phyloP scores from a whole-genome alignment of 2,113 vertebrate species.

The Rhinolophus ferrumequinum region DNA sequence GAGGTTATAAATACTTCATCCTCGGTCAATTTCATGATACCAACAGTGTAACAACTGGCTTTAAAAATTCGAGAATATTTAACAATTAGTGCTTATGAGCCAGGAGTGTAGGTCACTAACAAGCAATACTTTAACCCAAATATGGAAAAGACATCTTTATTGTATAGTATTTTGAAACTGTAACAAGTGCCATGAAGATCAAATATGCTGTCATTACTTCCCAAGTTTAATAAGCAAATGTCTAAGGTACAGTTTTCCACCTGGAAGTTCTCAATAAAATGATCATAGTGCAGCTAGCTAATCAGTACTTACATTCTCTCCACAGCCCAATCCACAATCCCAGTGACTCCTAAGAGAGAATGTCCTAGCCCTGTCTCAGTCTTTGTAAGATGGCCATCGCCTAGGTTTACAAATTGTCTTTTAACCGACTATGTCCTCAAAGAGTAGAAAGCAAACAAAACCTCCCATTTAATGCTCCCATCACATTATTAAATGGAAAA shows the following conservation, averaged over 20 bases:
- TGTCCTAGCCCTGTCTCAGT: conserved; percentile 22
- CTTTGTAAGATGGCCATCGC: conserved; percentile 60
- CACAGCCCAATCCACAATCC: conserved; percentile 26
- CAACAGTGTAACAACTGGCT: background rate
- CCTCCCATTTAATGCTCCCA: background rate
- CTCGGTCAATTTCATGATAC: background rate
- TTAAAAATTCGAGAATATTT: background rate
- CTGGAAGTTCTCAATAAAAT: background rate
- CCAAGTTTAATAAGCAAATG: background rate
- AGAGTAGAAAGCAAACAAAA: conserved; percentile 66
- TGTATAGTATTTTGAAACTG: background rate
- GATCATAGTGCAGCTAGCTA: background rate
- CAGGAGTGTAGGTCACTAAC: background rate
- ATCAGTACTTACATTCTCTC: conserved; percentile 60
- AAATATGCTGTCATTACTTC: background rate
- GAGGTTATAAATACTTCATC: background rate
- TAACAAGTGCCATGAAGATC: background rate
- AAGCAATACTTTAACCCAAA: background rate
- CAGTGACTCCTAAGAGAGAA: conserved; percentile 73
- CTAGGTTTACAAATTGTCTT: conserved; percentile 44
- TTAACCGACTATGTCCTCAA: background rate
- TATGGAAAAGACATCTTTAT: background rate
- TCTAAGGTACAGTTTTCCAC: background rate
- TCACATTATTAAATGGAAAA: background rate
- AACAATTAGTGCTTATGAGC: background rate